These are phyloP conservation scores for Leptinotarsa peninsularis DNA, from an alignment of 2,888 invertebrate species.

Conservation along the genomic window DNA sequence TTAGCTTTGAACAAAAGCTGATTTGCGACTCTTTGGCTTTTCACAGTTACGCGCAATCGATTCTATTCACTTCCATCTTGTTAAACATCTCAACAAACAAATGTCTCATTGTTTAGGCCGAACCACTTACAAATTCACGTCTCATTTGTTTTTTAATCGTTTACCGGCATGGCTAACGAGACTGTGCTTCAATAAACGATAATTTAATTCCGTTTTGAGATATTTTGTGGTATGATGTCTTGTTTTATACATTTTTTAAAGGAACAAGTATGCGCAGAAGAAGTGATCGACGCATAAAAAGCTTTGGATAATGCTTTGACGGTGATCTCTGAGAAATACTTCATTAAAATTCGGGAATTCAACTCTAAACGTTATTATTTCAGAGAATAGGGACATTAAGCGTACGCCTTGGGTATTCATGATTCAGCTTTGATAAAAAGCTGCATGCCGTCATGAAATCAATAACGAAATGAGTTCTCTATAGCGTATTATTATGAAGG, in stretches of 20 bases:
- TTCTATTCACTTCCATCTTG: constrained; percentile 47
- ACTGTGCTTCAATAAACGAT: constrained; percentile 41
- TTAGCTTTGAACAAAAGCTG: constrained; percentile 52
- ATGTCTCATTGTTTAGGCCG: constrained; percentile 44
- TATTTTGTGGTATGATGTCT: constrained; percentile 48
- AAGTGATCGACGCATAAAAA: constrained; percentile 37
- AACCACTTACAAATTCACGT: constrained; percentile 46
- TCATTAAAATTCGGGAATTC: constrained; percentile 61
- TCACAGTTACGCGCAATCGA: constrained; percentile 25
- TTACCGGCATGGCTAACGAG: constrained; percentile 39
- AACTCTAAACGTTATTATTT: constrained; percentile 58
- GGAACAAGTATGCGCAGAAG: constrained; percentile 41
- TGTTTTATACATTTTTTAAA: constrained; percentile 44
- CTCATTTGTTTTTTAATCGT: constrained; percentile 40
- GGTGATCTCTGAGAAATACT: constrained; percentile 59
- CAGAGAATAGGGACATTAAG: constrained; percentile 52
- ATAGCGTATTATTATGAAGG: constrained; percentile 47
- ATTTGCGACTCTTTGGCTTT: constrained; percentile 52
- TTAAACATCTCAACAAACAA: constrained; percentile 46
- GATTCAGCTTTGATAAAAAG: constrained; percentile 51
- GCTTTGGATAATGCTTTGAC: constrained; percentile 40
- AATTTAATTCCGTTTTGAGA: constrained; percentile 49
- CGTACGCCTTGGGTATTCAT: constrained; percentile 49
- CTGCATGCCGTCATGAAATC: constrained; percentile 55
- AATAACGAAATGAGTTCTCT: constrained; percentile 54